Percentiles rank a stretch among this genome's conserved stretches.
These are phyloP conservation scores for Eubasilissa regina DNA, from an alignment of 1,140 invertebrate species.

Conservation along the genomic window DNA sequence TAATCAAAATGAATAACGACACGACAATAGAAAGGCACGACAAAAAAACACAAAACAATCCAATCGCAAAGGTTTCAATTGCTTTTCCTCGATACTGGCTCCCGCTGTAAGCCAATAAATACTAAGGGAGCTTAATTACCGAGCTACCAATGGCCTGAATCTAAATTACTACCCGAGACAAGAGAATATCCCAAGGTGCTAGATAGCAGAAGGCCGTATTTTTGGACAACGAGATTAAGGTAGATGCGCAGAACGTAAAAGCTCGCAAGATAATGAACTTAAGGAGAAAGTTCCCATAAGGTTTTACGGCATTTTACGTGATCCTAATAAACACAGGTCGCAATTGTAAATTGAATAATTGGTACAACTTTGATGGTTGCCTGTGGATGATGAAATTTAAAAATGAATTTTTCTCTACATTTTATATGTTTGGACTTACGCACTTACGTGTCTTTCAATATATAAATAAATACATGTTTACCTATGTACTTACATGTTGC, in stretches of 20 bases:
- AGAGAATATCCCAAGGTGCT: slow-evolving; percentile 50
- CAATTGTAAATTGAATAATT: slow-evolving; percentile 34
- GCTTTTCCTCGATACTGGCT: slow-evolving; percentile 54
- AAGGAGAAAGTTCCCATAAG: slow-evolving; percentile 54
- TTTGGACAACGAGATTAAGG: slow-evolving; percentile 61
- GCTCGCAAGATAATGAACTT: slow-evolving; percentile 60
- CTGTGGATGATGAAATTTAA: neutral
- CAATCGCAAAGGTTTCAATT: slow-evolving; percentile 21
- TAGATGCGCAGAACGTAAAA: slow-evolving; percentile 56
- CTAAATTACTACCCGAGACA: slow-evolving; percentile 59
- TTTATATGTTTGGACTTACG: too few relatives aligned
- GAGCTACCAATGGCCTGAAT: slow-evolving; percentile 58
- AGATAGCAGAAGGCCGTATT: slow-evolving; percentile 53
- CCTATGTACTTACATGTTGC: too few relatives aligned
- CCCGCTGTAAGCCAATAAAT: slow-evolving; percentile 59
- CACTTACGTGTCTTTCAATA: too few relatives aligned
- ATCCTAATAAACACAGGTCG: slow-evolving; percentile 53
- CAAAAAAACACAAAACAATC: slow-evolving; percentile 32
- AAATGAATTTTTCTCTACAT: too few relatives aligned
- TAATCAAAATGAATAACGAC: neutral
- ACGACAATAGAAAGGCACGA: neutral
- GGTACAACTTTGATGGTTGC: neutral
- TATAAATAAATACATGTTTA: too few relatives aligned
- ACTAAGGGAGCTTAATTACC: slow-evolving; percentile 59
- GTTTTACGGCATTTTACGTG: slow-evolving; percentile 56